Evolutionary conservation across 2,113 vertebrate genomes (phyloP), one percentile per base, ranked within the genome.

Genomic region (Jacana jacana): DNA sequence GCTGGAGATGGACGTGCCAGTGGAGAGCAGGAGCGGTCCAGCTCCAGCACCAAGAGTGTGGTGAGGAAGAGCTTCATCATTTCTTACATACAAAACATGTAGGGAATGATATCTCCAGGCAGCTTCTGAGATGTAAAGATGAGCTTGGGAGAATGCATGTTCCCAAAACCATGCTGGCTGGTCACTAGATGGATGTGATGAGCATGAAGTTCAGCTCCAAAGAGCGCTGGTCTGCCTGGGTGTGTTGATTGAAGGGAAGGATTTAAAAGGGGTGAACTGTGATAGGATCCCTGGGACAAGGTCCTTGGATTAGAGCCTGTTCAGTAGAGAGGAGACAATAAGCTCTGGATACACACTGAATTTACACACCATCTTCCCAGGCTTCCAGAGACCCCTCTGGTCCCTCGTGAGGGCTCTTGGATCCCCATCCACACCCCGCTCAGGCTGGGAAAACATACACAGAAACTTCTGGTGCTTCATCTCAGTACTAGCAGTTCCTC

Each of bases 71-170:
- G 30, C 60, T 91, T 81, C 18, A 2, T 24, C 9, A 9, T 27
- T 77, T 39, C 39, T 79, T 4, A 1, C 10, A 3, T 4, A 6
- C 0, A 3, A 8, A n/a, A 28, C 31, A 0, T 0, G 7, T 6
- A 64, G 58, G 76, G 81, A 81, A 86, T 8, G 44, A 44, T 30
- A 72, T 17, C 60, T 81, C 46, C 1, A 0, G n/a, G 51, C 40
- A 8, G 49, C 37, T 16, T n/a, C 66, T 57, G 58, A 64, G 63
- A 51, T 18, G 24, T 35, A 6, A 49, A 52, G 30, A 65, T 15
- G 15, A 52, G 16, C 44, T 55, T 11, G 9, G 42, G 39, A 31
- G 24, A 82, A 65, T 4, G 19, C 14, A 13, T 1, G 28, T 25
- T 30, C 58, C n/a, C 80, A 35, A 69, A 81, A 65, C 4, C 2